Conservation (phyloP, 2,113 vertebrate species). For the Hucho hucho region DNA sequence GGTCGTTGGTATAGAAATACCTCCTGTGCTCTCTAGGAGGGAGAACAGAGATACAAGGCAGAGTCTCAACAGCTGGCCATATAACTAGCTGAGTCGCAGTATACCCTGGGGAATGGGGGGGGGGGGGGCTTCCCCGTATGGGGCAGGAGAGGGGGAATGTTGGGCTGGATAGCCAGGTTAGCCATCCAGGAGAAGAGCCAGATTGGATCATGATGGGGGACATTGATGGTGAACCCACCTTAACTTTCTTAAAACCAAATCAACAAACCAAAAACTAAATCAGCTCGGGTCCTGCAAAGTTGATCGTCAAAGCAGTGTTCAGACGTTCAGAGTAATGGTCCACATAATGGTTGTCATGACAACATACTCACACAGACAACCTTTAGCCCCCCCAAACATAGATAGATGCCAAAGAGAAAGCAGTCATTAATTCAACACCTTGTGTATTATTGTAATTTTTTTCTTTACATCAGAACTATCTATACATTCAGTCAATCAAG, state of each 20-base stretch:
- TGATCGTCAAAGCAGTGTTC: conserved; percentile 50
- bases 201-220: conserved; percentile 57
- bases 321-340: conserved; percentile 41
- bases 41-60: conserved; percentile 86
- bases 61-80: conserved; percentile 60
- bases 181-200: conserved; percentile 60
- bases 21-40: conserved; percentile 99
- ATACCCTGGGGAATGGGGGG: conserved; percentile 58
- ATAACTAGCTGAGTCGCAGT: conserved; percentile 50
- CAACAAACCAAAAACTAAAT: conserved; percentile 56
- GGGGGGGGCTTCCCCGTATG: conserved; percentile 52
- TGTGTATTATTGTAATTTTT: no score
- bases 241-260: conserved; percentile 57
- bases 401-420: conserved; percentile 52
- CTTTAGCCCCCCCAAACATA: conserved; percentile 60
- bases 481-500: conserved; percentile 75
- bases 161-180: conserved; percentile 60
- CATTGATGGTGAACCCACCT: conserved; percentile 75
- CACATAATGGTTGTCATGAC: conserved; percentile 64
- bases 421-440: conserved; percentile 29
- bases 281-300: conserved; percentile 54
- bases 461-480: conserved; percentile 56
- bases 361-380: conserved; percentile 58
- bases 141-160: conserved; percentile 36
- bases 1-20: conserved; percentile 99